A percentile compares a stretch with the other conserved stretches of the same genome.
phyloP scores from a whole-genome alignment of 1,140 invertebrate genomes.

The Anoplophora glabripennis region DNA sequence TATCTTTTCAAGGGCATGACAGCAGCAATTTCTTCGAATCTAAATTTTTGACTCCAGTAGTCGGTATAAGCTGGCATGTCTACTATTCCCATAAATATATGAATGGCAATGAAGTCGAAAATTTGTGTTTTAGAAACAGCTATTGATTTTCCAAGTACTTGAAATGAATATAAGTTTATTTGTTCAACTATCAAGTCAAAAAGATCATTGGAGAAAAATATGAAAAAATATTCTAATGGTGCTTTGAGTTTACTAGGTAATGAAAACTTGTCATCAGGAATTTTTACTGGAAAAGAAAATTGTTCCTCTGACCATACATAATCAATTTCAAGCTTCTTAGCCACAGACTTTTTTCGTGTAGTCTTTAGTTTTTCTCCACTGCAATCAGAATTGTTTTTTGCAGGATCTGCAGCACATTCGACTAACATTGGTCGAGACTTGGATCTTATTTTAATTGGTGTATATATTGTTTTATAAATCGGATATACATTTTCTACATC shows the following conservation, averaged over 20 bases:
- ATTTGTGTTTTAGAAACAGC: constrained; percentile 15
- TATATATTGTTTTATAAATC: too few species aligned
- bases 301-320: constrained; percentile 13
- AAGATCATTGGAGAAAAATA: background rate
- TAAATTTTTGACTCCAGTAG: constrained; percentile 9
- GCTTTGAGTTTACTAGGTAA: background rate
- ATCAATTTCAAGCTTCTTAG: too few species aligned
- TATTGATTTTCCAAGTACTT: constrained; percentile 16
- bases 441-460: too few species aligned
- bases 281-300: constrained; percentile 15
- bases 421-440: too few species aligned
- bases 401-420: too few species aligned
- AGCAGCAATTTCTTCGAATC: constrained; percentile 10
- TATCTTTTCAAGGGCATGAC: constrained; percentile 20
- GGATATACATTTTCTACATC: too few species aligned
- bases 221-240: background rate
- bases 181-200: background rate
- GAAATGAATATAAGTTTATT: constrained; percentile 17
- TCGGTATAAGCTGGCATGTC: constrained; percentile 6
- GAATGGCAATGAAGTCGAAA: constrained; percentile 10
- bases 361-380: too few species aligned
- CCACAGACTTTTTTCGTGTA: too few species aligned
- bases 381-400: too few species aligned
- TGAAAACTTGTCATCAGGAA: constrained; percentile 10
- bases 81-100: constrained; percentile 15